A percentile compares a stretch with the other conserved stretches of the same genome.
phyloP scores from a whole-genome alignment of 2,113 vertebrate species.

The Noturus placidus region DNA sequence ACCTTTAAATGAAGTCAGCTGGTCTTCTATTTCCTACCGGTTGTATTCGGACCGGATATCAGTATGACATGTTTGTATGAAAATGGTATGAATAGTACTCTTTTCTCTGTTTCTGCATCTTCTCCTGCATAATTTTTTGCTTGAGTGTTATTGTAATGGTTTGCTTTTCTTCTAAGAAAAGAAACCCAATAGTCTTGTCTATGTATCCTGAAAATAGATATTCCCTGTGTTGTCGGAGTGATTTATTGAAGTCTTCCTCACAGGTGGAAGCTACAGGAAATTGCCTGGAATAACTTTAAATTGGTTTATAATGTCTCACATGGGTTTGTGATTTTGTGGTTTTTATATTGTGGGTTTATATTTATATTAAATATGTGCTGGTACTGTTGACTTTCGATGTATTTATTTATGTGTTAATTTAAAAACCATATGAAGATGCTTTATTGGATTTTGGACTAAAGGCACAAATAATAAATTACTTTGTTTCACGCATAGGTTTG shows the following conservation, averaged over 20 bases:
- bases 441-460: no score
- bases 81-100: neutral
- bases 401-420: conserved; percentile 72
- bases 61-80: neutral
- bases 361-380: conserved; percentile 76
- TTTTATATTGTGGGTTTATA: conserved; percentile 67
- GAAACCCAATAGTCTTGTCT: conserved; percentile 68
- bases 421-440: conserved; percentile 21
- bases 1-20: neutral
- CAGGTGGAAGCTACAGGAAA: conserved; percentile 79
- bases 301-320: conserved; percentile 81
- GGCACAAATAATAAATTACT: neutral
- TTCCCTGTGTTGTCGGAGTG: conserved; percentile 77
- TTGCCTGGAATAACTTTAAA: conserved; percentile 80
- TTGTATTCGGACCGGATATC: neutral
- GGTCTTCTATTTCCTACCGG: neutral
- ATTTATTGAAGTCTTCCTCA: conserved; percentile 80
- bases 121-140: conserved; percentile 51
- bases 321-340: conserved; percentile 61
- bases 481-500: neutral
- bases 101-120: conserved; percentile 50
- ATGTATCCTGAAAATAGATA: conserved; percentile 75
- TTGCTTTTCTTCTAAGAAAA: conserved; percentile 59
- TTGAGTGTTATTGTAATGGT: conserved; percentile 65
- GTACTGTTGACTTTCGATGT: conserved; percentile 69